These are phyloP conservation scores for Ypsolopha scabrella DNA, from an alignment of 2,888 invertebrate species.

Conservation along the genomic window DNA sequence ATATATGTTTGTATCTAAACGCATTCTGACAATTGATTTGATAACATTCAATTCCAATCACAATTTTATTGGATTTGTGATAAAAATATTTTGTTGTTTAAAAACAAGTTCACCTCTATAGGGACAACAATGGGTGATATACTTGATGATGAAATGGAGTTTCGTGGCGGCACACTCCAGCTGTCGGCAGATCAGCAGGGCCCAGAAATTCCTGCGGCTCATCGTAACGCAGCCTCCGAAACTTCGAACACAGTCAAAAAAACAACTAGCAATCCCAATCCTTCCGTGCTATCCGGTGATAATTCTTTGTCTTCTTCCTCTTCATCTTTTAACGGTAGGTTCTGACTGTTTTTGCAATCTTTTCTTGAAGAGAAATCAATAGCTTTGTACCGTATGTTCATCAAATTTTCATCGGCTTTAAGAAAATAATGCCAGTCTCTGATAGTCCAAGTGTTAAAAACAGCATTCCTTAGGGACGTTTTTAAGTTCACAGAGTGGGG, in stretches of 20 bases:
- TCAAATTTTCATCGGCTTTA: too few species aligned
- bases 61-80: background rate
- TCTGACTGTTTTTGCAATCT: background rate
- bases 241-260: constrained; percentile 28
- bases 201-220: constrained; percentile 24
- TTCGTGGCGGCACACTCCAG: constrained; percentile 67
- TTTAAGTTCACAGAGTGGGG: too few species aligned
- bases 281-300: constrained; percentile 58
- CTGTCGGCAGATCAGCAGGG: constrained; percentile 37
- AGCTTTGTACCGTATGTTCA: too few species aligned
- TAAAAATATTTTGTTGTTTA: constrained; percentile 6
- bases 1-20: background rate
- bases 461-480: too few species aligned
- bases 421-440: too few species aligned
- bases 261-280: constrained; percentile 32
- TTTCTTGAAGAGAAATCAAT: too few species aligned
- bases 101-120: constrained; percentile 7
- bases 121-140: constrained; percentile 43
- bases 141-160: constrained; percentile 70
- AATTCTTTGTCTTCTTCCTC: constrained; percentile 57
- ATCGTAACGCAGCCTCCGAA: constrained; percentile 24
- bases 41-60: background rate
- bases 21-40: background rate
- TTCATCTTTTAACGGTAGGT: constrained; percentile 51
- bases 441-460: too few species aligned